Evolutionary conservation across 2,888 invertebrate genomes (phyloP).

Genomic region (Stomorhina lunata): DNA sequence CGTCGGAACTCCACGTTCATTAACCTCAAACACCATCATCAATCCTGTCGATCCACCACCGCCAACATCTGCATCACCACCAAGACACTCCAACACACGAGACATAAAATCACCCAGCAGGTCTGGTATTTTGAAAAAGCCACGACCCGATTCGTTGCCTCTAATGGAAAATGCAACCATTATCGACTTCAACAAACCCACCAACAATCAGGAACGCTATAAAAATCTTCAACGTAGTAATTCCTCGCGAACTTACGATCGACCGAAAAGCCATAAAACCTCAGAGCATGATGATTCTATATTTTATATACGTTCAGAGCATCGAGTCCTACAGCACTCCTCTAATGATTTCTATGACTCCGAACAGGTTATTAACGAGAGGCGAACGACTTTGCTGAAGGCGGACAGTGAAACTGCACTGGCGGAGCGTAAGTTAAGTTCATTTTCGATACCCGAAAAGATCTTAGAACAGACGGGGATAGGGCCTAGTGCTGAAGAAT

Average conservation of each 20-base stretch:
- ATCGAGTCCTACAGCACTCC: conserved; percentile 68
- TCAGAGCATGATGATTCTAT: conserved; percentile 77
- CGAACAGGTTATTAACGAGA: conserved; percentile 78
- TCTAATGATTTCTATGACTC: conserved; percentile 77
- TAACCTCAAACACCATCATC: conserved; percentile 29
- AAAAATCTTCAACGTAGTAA: conserved; percentile 74
- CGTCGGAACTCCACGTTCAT: background rate
- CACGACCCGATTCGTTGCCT: conserved; percentile 75
- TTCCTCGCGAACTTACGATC: conserved; percentile 78
- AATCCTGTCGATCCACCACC: conserved; percentile 52
- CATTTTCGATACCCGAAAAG: conserved; percentile 61
- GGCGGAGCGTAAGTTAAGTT: conserved; percentile 73
- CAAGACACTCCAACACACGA: background rate
- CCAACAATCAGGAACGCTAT: conserved; percentile 42
- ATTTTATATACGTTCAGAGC: conserved; percentile 73
- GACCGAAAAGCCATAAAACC: conserved; percentile 75
- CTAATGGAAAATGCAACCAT: conserved; percentile 67
- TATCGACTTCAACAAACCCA: conserved; percentile 38
- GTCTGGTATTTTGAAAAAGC: conserved; percentile 70
- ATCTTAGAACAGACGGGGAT: conserved; percentile 54
- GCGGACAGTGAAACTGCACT: conserved; percentile 78
- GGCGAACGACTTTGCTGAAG: conserved; percentile 77
- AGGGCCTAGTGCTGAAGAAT: background rate
- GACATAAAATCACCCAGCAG: conserved; percentile 53
- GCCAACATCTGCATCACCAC: conserved; percentile 10